Evolutionary conservation across 2,797 vertebrate species (phyloP), one percentile per base, ranked within the genome.

Genomic region (Sebastes goodei): DNA sequence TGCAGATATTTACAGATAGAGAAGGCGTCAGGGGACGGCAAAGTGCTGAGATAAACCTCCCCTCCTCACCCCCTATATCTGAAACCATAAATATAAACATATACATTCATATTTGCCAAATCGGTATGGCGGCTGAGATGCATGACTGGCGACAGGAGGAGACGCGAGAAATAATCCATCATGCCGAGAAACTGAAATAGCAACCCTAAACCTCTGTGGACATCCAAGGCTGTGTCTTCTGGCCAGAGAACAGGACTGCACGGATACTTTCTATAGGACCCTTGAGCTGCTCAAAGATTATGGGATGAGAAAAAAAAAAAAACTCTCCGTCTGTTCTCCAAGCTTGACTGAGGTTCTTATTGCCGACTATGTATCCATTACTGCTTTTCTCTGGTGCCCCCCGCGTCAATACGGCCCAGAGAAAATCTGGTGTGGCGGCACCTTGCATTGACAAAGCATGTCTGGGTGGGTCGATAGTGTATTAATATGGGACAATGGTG

Each of bases 401-500:
- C 64, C 73, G 70, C 94, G 88, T 95, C 95, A 92, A 95, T 95
- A 95, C 81, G 23, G 86, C 71, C 83, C 90, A 89, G 90, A 91
- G 80, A 94, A 92, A 93, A 88, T 90, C 91, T 89, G 88, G 89
- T 90, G 89, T 89, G 90, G 86, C 82, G 89, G 93, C 94, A 90
- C 90, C 92, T 93, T 89, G 88, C 92, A 91, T 94, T 94, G 93
- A 95, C 93, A 95, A 94, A 95, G 93, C 92, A 81, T 92, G 94
- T 95, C 94, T 94, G 89, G 86, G 87, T 69, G 92, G 95, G 92
- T 96, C 96, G 94, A 95, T 96, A 96, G 95, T 89, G 94, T 95
- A 95, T 96, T 95, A 96, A 95, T 95, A 95, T 91, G 91, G 92
- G 94, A 95, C 94, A 95, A 94, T 95, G 91, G 95, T 88, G 92